Percentiles rank a stretch among this genome's conserved stretches.
Conservation (phyloP, 1,140 invertebrate genomes). For the Acromyrmex charruanus region DNA sequence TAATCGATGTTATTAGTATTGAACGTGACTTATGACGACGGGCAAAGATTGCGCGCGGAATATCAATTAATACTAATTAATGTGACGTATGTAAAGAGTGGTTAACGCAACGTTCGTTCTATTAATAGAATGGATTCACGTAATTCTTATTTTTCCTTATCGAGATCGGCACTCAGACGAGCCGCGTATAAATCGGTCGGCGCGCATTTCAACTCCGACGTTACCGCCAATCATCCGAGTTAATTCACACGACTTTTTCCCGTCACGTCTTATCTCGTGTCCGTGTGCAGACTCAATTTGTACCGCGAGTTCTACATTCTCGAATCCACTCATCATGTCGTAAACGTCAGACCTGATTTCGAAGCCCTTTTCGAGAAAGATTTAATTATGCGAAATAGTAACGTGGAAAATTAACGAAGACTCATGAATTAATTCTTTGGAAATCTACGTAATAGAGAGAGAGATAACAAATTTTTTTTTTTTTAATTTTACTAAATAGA, state of each 20-base stretch:
- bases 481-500: neutral
- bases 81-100: neutral
- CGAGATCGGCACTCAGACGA: neutral
- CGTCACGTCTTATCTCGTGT: conserved; percentile 38
- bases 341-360: conserved; percentile 7
- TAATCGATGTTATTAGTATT: neutral
- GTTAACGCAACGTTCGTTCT: conserved; percentile 26
- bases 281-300: conserved; percentile 27
- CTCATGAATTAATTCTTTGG: neutral
- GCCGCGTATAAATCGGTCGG: conserved; percentile 22
- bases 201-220: conserved; percentile 30
- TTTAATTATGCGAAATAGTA: neutral
- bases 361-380: conserved; percentile 1
- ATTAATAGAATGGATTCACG: conserved; percentile 36
- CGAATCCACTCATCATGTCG: conserved; percentile 14
- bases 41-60: neutral
- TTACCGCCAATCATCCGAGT: conserved; percentile 39
- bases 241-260: conserved; percentile 50
- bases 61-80: conserved; percentile 54
- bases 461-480: neutral
- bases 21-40: conserved; percentile 30
- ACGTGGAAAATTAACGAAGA: neutral
- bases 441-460: no score
- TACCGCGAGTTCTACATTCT: conserved; percentile 15
- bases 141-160: neutral